phyloP scores from a whole-genome alignment of 1,140 invertebrate genomes.

The Odontomachus brunneus region DNA sequence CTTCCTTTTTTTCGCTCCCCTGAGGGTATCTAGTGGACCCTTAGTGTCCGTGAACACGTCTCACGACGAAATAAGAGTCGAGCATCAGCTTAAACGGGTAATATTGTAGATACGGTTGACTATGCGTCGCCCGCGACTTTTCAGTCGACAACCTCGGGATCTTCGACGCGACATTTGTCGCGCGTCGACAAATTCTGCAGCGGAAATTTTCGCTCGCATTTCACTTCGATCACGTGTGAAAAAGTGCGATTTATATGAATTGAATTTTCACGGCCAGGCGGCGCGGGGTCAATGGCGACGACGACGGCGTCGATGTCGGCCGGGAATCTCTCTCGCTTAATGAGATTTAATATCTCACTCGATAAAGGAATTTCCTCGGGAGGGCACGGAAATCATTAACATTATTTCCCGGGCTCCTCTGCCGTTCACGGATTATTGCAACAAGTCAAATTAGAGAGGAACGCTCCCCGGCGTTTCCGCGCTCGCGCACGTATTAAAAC shows the following conservation, averaged over 20 bases:
- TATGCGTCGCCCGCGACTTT: too few species aligned
- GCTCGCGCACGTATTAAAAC: constrained; percentile 44
- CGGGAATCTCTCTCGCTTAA: constrained; percentile 15
- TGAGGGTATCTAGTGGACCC: too few species aligned
- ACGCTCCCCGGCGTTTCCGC: neutral
- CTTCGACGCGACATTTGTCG: too few species aligned
- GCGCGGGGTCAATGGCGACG: neutral
- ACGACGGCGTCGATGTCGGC: neutral
- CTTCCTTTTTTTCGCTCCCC: neutral
- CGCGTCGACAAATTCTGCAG: too few species aligned
- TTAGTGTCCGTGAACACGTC: too few species aligned
- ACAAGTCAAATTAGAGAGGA: constrained; percentile 40
- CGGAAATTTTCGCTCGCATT: neutral
- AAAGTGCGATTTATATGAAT: constrained; percentile 38
- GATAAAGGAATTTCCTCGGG: constrained; percentile 21
- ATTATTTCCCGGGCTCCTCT: constrained; percentile 26
- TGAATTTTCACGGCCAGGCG: constrained; percentile 8
- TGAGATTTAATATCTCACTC: constrained; percentile 50
- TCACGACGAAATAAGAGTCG: too few species aligned
- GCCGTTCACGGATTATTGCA: constrained; percentile 43
- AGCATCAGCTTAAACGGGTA: too few species aligned
- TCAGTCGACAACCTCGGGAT: too few species aligned
- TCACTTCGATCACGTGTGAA: neutral
- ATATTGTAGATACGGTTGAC: too few species aligned
- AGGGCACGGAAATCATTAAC: constrained; percentile 45